Conservation (phyloP, 2,888 invertebrate genomes). For the Agrilus cyanescens region DNA sequence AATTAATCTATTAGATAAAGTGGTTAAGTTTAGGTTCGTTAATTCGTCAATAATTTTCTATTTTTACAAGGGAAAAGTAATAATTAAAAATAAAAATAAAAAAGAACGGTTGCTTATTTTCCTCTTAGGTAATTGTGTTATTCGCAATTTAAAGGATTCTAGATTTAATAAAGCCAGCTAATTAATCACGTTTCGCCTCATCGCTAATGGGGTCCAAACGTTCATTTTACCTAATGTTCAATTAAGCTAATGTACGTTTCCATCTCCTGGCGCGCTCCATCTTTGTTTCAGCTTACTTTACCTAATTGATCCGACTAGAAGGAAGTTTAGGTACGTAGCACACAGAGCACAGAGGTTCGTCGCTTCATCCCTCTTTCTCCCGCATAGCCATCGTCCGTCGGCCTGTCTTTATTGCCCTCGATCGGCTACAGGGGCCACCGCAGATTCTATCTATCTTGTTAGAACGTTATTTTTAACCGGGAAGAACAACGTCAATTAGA, state of each 20-base stretch:
- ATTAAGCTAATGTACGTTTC: slow-evolving; percentile 41
- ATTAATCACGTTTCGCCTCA: slow-evolving; percentile 35
- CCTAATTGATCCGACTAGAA: slow-evolving; percentile 32
- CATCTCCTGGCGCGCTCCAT: slow-evolving; percentile 30
- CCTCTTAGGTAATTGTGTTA: too few relatives aligned
- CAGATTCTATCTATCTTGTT: slow-evolving; percentile 27
- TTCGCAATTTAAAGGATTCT: slow-evolving; percentile 22
- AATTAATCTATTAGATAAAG: too few relatives aligned
- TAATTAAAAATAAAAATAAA: too few relatives aligned
- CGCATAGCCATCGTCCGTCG: slow-evolving; percentile 7
- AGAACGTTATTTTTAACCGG: slow-evolving; percentile 29
- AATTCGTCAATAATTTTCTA: too few relatives aligned
- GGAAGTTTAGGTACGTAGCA: slow-evolving; percentile 15
- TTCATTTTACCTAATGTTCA: slow-evolving; percentile 41
- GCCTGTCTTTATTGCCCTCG: slow-evolving; percentile 13
- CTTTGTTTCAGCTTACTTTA: slow-evolving; percentile 33
- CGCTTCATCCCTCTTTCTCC: slow-evolving; percentile 19
- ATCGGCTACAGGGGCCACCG: slow-evolving; percentile 21
- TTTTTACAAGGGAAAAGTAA: too few relatives aligned
- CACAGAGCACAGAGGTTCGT: slow-evolving; percentile 2
- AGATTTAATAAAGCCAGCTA: slow-evolving; percentile 28
- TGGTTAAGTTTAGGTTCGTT: too few relatives aligned
- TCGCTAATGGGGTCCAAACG: slow-evolving; percentile 37
- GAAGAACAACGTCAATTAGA: slow-evolving; percentile 29
- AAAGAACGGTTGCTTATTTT: too few relatives aligned